Percentiles rank a stretch among this genome's conserved stretches.
Conservation (phyloP, 2,113 vertebrate genomes). For the Bufo bufo region DNA sequence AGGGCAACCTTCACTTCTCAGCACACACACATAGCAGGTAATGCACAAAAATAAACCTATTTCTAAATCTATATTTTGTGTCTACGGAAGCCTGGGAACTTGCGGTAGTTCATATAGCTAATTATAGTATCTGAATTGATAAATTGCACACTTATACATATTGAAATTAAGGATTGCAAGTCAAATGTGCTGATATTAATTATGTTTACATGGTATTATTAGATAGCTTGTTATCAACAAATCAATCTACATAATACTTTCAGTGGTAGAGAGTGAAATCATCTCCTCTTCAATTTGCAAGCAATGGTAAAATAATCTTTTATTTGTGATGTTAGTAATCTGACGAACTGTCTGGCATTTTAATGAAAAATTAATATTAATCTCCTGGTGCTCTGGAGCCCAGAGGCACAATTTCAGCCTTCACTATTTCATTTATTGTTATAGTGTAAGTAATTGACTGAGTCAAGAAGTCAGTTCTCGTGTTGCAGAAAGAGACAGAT, state of each 20-base stretch:
- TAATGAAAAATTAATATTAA: slow-evolving; percentile 73
- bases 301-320: slow-evolving; percentile 52
- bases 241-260: slow-evolving; percentile 45
- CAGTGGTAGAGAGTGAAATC: neutral
- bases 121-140: neutral
- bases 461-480: slow-evolving; percentile 68
- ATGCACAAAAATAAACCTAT: no score
- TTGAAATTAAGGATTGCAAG: neutral
- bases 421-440: slow-evolving; percentile 66
- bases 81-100: neutral
- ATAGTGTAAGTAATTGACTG: slow-evolving; percentile 69
- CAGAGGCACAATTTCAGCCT: slow-evolving; percentile 68
- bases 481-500: slow-evolving; percentile 65
- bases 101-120: neutral
- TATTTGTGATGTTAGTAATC: slow-evolving; percentile 57
- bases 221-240: neutral
- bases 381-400: slow-evolving; percentile 64
- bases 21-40: no score
- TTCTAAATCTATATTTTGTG: no score
- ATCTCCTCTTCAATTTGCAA: slow-evolving; percentile 35
- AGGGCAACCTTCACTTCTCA: no score
- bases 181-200: neutral
- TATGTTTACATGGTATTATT: slow-evolving; percentile 33
- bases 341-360: slow-evolving; percentile 64
- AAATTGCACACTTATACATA: neutral